Conservation (phyloP, 2,888 invertebrate genomes). For the Dendrolimus houi region DNA sequence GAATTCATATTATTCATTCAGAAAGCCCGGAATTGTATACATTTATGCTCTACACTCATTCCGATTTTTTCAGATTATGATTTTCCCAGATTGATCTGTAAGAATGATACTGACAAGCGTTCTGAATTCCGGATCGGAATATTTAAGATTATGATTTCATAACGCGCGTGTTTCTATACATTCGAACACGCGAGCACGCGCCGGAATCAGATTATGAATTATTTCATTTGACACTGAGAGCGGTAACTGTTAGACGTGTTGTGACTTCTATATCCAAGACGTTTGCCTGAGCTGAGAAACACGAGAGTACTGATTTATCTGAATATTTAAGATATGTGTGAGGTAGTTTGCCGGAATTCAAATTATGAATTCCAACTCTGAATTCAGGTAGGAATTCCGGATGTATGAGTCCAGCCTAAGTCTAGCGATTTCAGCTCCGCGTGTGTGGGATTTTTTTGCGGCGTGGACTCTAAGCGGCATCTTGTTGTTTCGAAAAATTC, state of each 20-base stretch:
- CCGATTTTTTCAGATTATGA: slow-evolving; percentile 1
- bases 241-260: no score
- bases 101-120: slow-evolving; percentile 2
- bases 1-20: no score
- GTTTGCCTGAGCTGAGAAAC: not conserved
- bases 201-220: no score
- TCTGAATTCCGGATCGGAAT: slow-evolving; percentile 1
- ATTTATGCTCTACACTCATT: not conserved
- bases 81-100: slow-evolving; percentile 2
- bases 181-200: no score
- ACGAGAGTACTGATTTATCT: not conserved
- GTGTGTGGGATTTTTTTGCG: no score
- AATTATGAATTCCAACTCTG: slow-evolving; percentile 2
- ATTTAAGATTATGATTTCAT: not conserved
- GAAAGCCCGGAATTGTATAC: no score
- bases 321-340: slow-evolving; percentile 3
- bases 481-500: no score
- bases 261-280: no score
- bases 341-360: slow-evolving; percentile 3
- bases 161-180: no score
- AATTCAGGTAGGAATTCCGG: slow-evolving; percentile 2
- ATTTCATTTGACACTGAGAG: no score
- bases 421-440: no score
- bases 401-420: not conserved
- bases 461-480: no score